phyloP scores from a whole-genome alignment of 2,888 invertebrate genomes.

The Drosophila kambysellisi region DNA sequence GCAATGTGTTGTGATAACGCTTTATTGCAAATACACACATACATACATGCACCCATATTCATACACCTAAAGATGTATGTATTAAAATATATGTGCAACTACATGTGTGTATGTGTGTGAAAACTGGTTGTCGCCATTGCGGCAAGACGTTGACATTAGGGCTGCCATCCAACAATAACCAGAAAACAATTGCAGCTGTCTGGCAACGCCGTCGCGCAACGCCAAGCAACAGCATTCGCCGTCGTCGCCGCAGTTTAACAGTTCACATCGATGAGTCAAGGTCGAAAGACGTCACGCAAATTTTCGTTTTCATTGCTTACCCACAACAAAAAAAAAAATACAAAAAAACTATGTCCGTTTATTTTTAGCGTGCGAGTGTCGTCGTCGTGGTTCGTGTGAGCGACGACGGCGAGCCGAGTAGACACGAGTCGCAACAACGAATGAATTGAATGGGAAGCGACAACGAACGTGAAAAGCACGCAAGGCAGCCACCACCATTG shows the following conservation, averaged over 20 bases:
- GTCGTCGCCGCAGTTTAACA: conserved; percentile 80
- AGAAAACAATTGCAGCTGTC: conserved; percentile 43
- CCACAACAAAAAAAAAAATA: conserved; percentile 56
- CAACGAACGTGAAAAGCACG: conserved; percentile 38
- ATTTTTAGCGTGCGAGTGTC: conserved; percentile 62
- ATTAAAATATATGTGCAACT: conserved; percentile 2
- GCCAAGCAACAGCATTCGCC: conserved; percentile 56
- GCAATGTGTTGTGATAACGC: conserved; percentile 53
- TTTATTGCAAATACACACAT: conserved; percentile 41
- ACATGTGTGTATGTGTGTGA: conserved; percentile 9
- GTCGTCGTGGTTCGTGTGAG: conserved; percentile 29
- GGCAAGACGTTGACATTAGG: conserved; percentile 59
- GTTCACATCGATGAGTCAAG: conserved; percentile 85
- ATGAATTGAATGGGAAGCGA: conserved; percentile 59
- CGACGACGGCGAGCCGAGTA: conserved; percentile 42
- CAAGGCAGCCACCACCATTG: conserved; percentile 32
- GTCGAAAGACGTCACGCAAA: conserved; percentile 85
- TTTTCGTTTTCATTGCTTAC: conserved; percentile 83
- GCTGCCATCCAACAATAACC: conserved; percentile 51
- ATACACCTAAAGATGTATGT: conserved; percentile 4
- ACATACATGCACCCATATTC: neutral
- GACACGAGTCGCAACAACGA: conserved; percentile 39
- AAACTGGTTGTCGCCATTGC: conserved; percentile 58
- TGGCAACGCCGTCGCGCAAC: conserved; percentile 56
- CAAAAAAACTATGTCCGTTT: conserved; percentile 52